phyloP scores from a whole-genome alignment of 2,888 invertebrate genomes.

The Thecocarcelia acutangulata region DNA sequence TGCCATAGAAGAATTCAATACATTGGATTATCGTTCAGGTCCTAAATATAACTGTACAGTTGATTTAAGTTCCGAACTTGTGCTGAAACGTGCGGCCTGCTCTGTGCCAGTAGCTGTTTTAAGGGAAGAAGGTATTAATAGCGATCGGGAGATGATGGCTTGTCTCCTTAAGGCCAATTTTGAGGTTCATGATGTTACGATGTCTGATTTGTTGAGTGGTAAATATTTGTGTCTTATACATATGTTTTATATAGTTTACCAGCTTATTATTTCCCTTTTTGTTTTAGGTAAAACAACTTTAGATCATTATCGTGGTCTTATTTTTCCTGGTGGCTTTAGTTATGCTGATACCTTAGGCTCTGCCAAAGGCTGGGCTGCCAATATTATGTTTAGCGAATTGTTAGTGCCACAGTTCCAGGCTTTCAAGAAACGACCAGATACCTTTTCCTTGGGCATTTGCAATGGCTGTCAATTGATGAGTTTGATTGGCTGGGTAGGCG shows the following conservation, averaged over 20 bases:
- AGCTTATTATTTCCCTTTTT: background rate
- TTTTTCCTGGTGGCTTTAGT: slow-evolving; percentile 99
- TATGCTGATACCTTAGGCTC: slow-evolving; percentile 98
- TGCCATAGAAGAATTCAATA: slow-evolving; percentile 89
- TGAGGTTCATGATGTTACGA: slow-evolving; percentile 96
- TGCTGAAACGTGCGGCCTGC: slow-evolving; percentile 76
- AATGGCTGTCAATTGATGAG: slow-evolving; percentile 99
- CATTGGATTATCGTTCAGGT: slow-evolving; percentile 85
- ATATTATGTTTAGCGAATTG: slow-evolving; percentile 89
- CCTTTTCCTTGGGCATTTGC: slow-evolving; percentile 98
- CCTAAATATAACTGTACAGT: slow-evolving; percentile 89
- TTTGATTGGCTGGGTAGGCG: slow-evolving; percentile 93
- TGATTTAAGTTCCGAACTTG: slow-evolving; percentile 83
- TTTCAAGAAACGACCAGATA: slow-evolving; percentile 89
- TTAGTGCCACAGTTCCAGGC: slow-evolving; percentile 89
- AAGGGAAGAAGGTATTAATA: slow-evolving; percentile 96
- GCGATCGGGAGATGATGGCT: slow-evolving; percentile 98
- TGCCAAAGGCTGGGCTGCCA: slow-evolving; percentile 98
- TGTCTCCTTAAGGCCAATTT: slow-evolving; percentile 92
- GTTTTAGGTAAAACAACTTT: slow-evolving; percentile 85
- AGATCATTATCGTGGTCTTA: slow-evolving; percentile 91
- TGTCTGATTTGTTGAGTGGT: slow-evolving; percentile 90
- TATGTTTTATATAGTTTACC: background rate
- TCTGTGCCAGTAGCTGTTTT: slow-evolving; percentile 92
- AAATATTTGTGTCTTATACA: slow-evolving; percentile 17